phyloP scores from a whole-genome alignment of 2,888 invertebrate species.

The Tethea ocularis region DNA sequence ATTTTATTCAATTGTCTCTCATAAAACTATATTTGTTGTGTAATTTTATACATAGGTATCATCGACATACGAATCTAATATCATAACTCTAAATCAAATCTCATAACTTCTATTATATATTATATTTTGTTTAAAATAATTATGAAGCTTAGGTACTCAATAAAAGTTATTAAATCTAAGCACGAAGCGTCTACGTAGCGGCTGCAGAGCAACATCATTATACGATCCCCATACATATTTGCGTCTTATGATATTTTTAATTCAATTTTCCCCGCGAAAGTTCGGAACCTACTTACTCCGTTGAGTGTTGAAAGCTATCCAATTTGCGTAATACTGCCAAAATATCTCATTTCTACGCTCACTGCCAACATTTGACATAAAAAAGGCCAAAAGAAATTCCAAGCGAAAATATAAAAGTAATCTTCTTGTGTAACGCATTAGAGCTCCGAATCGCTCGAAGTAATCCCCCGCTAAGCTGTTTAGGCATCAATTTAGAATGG shows the following conservation, averaged over 20 bases:
- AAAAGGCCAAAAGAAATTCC: constrained; percentile 44
- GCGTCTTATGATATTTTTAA: constrained; percentile 83
- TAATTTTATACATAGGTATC: not conserved
- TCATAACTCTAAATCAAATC: no score
- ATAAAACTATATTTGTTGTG: not conserved
- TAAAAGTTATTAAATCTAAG: constrained; percentile 50
- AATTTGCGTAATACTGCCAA: constrained; percentile 84
- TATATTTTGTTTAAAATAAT: not conserved
- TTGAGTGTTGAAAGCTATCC: constrained; percentile 84
- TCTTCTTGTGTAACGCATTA: constrained; percentile 28
- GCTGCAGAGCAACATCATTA: constrained; percentile 71
- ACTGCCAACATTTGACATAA: constrained; percentile 51
- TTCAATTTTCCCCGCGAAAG: constrained; percentile 82
- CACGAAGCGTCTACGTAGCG: constrained; percentile 45
- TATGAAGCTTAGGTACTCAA: constrained; percentile 28
- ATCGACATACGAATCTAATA: not conserved
- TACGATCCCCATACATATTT: constrained; percentile 75
- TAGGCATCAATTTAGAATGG: constrained; percentile 58
- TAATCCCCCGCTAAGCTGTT: constrained; percentile 42
- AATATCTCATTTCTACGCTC: constrained; percentile 84
- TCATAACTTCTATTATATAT: not conserved
- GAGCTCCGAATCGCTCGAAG: constrained; percentile 32
- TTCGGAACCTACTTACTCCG: constrained; percentile 83
- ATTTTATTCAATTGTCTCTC: no score
- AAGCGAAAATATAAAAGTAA: constrained; percentile 29